Evolutionary conservation across 2,888 invertebrate genomes (phyloP).

Genomic region (Lymantria dispar): DNA sequence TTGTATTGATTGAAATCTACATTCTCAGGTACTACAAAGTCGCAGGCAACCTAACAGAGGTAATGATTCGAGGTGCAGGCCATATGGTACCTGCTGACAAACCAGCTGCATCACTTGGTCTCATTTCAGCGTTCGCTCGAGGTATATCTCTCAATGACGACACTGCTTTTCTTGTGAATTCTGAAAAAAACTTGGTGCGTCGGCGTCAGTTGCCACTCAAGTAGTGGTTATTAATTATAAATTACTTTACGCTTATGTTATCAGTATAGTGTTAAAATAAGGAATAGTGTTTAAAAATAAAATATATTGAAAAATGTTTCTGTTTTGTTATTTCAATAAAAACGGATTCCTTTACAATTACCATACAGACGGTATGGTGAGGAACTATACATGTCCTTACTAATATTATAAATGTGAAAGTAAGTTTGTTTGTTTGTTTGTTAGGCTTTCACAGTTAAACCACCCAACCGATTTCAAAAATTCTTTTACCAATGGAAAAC

Average conservation of each 20-base stretch:
- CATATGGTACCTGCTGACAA: conserved; percentile 86
- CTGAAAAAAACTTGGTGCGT: conserved; percentile 55
- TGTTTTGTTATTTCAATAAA: neutral
- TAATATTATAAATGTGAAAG: too few species aligned
- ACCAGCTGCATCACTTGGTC: conserved; percentile 81
- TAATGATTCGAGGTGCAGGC: conserved; percentile 84
- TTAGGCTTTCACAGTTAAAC: too few species aligned
- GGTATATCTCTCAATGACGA: conserved; percentile 57
- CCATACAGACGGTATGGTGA: too few species aligned
- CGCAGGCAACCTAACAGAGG: conserved; percentile 81
- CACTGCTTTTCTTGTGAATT: conserved; percentile 53
- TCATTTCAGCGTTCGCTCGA: conserved; percentile 84
- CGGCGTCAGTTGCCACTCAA: conserved; percentile 45
- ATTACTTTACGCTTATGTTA: conserved; percentile 15
- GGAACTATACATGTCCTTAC: too few species aligned
- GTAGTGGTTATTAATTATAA: conserved; percentile 9
- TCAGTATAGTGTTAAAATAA: conserved; percentile 9
- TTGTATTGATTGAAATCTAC: neutral
- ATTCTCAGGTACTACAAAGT: conserved; percentile 79
- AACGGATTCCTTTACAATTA: too few species aligned
- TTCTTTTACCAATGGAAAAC: too few species aligned
- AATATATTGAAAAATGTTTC: conserved; percentile 1
- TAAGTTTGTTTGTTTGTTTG: too few species aligned
- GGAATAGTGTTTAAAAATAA: conserved; percentile 3
- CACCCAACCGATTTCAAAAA: too few species aligned